These are phyloP conservation scores for Nycteola revayana DNA, from an alignment of 2,888 invertebrate genomes.

Conservation along the genomic window DNA sequence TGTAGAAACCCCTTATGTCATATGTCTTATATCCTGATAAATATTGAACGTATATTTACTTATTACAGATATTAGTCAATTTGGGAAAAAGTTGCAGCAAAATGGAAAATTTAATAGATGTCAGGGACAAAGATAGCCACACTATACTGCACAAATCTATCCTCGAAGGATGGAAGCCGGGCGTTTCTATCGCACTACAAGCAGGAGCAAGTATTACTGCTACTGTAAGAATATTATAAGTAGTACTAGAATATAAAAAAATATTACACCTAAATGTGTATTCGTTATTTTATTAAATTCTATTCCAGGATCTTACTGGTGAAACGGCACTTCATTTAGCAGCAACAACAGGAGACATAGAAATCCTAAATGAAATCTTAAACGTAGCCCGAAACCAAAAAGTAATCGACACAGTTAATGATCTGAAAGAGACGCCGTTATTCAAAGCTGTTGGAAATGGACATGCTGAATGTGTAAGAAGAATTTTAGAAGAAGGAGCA, in stretches of 20 bases:
- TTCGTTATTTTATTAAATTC: background rate
- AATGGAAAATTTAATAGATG: slow-evolving; percentile 11
- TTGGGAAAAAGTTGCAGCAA: background rate
- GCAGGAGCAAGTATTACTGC: slow-evolving; percentile 68
- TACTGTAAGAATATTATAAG: slow-evolving; percentile 18
- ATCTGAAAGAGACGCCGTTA: slow-evolving; percentile 58
- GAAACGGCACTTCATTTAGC: slow-evolving; percentile 64
- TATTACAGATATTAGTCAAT: slow-evolving; percentile 25
- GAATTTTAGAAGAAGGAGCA: slow-evolving; percentile 59
- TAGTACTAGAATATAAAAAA: slow-evolving; percentile 10
- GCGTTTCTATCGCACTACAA: slow-evolving; percentile 66
- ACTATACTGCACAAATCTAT: slow-evolving; percentile 68
- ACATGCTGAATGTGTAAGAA: slow-evolving; percentile 52
- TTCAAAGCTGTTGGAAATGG: slow-evolving; percentile 53
- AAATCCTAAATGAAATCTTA: slow-evolving; percentile 63
- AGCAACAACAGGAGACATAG: slow-evolving; percentile 58
- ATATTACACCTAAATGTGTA: too few species aligned
- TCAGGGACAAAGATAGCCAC: slow-evolving; percentile 20
- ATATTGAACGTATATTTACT: too few species aligned
- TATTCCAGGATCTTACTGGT: slow-evolving; percentile 23
- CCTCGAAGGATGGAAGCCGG: slow-evolving; percentile 59
- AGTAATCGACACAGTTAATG: slow-evolving; percentile 46
- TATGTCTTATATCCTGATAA: too few species aligned
- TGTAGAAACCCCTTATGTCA: too few species aligned
- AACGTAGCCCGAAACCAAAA: slow-evolving; percentile 41